These are phyloP conservation scores for Anseranas semipalmata DNA, from an alignment of 2,113 vertebrate species.

Conservation along the genomic window DNA sequence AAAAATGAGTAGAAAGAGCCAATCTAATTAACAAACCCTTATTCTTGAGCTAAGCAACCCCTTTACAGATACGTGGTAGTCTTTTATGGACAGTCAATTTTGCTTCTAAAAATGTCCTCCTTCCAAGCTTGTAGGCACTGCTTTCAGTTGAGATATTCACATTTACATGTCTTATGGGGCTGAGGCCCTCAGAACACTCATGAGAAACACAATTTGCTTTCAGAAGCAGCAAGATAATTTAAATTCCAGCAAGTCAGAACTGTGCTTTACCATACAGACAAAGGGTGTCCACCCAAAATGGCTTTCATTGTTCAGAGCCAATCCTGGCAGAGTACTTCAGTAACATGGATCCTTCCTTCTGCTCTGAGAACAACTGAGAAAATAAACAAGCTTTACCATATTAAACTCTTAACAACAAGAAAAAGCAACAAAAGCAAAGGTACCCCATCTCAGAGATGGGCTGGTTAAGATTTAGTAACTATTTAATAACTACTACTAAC, in stretches of 20 bases:
- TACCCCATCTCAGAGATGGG: background rate
- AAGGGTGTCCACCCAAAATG: background rate
- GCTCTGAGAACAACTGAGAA: background rate
- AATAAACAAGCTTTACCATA: background rate
- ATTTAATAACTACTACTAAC: background rate
- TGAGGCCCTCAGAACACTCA: background rate
- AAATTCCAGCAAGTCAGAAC: background rate
- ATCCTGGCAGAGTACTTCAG: background rate
- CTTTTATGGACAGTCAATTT: background rate
- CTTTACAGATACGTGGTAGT: background rate
- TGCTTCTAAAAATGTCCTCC: background rate
- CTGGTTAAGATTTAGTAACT: too few species aligned
- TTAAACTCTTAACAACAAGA: background rate
- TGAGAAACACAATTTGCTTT: background rate
- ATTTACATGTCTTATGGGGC: background rate
- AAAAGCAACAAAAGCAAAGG: background rate
- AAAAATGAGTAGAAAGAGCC: background rate
- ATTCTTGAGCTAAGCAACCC: background rate
- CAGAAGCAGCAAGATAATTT: background rate
- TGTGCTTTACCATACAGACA: background rate
- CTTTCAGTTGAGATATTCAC: background rate
- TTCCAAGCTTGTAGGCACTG: background rate
- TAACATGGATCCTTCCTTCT: background rate
- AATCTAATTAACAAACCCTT: background rate
- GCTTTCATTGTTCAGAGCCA: background rate